Evolutionary conservation across 2,113 vertebrate genomes (phyloP).

Genomic region (Centrocercus urophasianus): DNA sequence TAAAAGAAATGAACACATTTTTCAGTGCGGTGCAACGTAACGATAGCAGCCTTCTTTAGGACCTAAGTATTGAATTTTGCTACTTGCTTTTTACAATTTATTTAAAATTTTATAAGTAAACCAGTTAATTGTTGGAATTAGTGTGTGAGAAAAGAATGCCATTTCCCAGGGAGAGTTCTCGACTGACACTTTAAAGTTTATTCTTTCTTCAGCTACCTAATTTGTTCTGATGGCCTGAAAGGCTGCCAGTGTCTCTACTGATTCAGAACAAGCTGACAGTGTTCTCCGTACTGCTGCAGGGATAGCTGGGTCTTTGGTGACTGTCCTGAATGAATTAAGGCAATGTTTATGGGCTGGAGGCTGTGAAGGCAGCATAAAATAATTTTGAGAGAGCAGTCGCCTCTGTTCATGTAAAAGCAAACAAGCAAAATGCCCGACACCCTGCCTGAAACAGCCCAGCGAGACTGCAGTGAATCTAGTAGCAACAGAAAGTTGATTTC

Average conservation of each 20-base stretch:
- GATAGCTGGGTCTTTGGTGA: conserved; percentile 33
- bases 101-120: conserved; percentile 3
- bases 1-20: not conserved
- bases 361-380: not conserved
- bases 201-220: conserved; percentile 6
- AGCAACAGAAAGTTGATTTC: not conserved
- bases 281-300: conserved; percentile 42
- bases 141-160: not conserved
- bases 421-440: not conserved
- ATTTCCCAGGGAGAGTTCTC: conserved; percentile 27
- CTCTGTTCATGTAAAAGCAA: not conserved
- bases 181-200: not conserved
- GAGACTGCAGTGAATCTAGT: not conserved
- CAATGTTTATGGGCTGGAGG: not conserved
- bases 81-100: not conserved
- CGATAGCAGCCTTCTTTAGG: not conserved
- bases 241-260: conserved; percentile 49
- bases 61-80: not conserved
- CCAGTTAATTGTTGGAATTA: not conserved
- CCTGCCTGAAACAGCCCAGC: not conserved
- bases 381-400: not conserved
- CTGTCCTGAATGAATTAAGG: conserved; percentile 46
- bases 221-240: not conserved
- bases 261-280: conserved; percentile 65
- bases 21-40: not conserved